phyloP scores from a whole-genome alignment of 1,140 invertebrate genomes.

The Pectinophora gossypiella region DNA sequence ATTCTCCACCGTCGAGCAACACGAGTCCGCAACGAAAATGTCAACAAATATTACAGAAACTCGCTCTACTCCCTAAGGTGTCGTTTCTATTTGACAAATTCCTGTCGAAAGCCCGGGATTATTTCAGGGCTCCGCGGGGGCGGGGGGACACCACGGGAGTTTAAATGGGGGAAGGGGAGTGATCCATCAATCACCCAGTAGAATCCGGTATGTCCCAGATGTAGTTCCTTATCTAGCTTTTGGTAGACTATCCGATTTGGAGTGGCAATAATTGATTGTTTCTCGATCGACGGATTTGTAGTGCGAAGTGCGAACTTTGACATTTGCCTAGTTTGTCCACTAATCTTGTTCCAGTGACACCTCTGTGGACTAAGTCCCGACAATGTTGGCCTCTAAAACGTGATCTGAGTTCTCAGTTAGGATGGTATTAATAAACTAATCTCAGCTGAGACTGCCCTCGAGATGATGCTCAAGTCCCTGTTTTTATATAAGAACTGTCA shows the following conservation, averaged over 20 bases:
- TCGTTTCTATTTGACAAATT: conserved; percentile 40
- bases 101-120: conserved; percentile 31
- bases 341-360: too few relatives aligned
- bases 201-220: conserved; percentile 12
- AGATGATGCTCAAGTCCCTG: too few relatives aligned
- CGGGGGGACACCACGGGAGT: not conserved
- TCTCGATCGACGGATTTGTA: conserved; percentile 2
- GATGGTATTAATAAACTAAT: too few relatives aligned
- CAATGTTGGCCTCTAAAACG: too few relatives aligned
- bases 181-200: conserved; percentile 38
- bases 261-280: conserved; percentile 4
- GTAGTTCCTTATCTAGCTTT: conserved; percentile 15
- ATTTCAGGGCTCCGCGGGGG: conserved; percentile 18
- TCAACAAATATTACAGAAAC: not conserved
- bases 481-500: too few relatives aligned
- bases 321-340: too few relatives aligned
- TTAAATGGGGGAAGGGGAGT: conserved; percentile 3
- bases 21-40: not conserved
- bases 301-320: not conserved
- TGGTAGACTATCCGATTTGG: not conserved
- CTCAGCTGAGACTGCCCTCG: too few relatives aligned
- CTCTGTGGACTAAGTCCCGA: too few relatives aligned
- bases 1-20: too few relatives aligned
- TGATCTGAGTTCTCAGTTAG: too few relatives aligned
- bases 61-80: conserved; percentile 23